Evolutionary conservation across 2,888 invertebrate genomes (phyloP).

Genomic region (Drosophila yooni): DNA sequence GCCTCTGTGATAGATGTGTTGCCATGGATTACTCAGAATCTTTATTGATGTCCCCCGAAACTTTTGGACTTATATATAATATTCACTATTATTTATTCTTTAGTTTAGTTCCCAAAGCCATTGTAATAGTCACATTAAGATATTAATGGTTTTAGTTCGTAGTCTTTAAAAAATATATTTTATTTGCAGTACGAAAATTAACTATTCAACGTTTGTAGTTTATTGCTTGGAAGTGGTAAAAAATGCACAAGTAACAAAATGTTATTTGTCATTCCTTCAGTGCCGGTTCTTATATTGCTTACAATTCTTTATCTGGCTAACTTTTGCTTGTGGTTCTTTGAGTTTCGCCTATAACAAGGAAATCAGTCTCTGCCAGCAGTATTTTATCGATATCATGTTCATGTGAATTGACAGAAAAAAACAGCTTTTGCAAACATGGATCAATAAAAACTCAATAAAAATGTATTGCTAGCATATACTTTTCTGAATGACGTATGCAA

Average conservation of each 20-base stretch:
- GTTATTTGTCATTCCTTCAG: not conserved
- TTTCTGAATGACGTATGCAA: not conserved
- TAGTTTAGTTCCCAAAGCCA: slow-evolving; percentile 47
- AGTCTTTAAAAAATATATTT: slow-evolving; percentile 23
- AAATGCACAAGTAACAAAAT: not conserved
- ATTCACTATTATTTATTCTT: slow-evolving; percentile 47
- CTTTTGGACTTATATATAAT: not conserved
- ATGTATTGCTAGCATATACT: not conserved
- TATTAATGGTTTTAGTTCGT: slow-evolving; percentile 31
- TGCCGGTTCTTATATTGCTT: not conserved
- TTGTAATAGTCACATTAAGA: slow-evolving; percentile 49
- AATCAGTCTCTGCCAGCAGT: not conserved
- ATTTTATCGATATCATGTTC: not conserved
- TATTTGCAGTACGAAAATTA: slow-evolving; percentile 31
- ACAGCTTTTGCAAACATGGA: not conserved
- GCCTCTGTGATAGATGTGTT: slow-evolving; percentile 86
- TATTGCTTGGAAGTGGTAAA: not conserved
- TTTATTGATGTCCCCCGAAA: slow-evolving; percentile 46
- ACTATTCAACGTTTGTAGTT: not conserved
- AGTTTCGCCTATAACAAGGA: not conserved
- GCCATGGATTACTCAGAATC: slow-evolving; percentile 86
- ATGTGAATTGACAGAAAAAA: no score
- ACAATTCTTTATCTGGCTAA: not conserved
- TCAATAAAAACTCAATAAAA: not conserved
- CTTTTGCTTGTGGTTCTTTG: not conserved